These are phyloP conservation scores for Corynorhinus townsendii DNA, from an alignment of 2,113 vertebrate genomes.

Conservation along the genomic window DNA sequence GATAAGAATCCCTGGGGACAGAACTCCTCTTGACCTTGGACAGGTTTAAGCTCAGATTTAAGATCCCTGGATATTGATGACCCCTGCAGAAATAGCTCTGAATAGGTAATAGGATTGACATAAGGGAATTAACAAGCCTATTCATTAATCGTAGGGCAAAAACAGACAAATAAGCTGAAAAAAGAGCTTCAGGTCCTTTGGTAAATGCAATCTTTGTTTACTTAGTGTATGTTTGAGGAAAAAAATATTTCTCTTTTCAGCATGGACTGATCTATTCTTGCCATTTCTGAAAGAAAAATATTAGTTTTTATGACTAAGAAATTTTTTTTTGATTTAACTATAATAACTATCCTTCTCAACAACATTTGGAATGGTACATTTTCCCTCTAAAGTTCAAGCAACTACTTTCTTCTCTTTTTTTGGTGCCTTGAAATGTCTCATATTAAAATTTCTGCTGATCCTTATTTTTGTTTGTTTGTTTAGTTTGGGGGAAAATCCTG, in stretches of 20 bases:
- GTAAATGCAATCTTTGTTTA: neutral
- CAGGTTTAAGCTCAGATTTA: conserved; percentile 83
- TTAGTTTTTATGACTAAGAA: neutral
- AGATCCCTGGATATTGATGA: conserved; percentile 76
- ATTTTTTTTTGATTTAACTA: neutral
- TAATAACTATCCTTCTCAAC: neutral
- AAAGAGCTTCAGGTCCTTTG: neutral
- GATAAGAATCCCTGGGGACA: conserved; percentile 59
- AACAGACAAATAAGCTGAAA: conserved; percentile 48
- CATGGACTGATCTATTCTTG: neutral
- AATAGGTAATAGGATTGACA: conserved; percentile 93
- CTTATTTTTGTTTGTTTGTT: neutral
- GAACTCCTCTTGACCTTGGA: conserved; percentile 69
- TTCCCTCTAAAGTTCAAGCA: neutral
- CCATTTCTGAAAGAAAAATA: conserved; percentile 19
- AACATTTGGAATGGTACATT: neutral
- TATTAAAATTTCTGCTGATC: neutral
- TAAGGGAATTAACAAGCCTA: conserved; percentile 85
- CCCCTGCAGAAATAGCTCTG: conserved; percentile 90
- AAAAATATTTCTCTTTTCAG: neutral
- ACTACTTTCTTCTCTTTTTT: neutral
- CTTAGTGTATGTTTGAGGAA: neutral
- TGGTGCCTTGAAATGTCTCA: neutral
- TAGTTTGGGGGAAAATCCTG: neutral
- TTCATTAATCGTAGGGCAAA: conserved; percentile 78